Base-by-base conservation (phyloP, 2,797 vertebrate species). In the Schizothorax lantsangensis region DNA sequence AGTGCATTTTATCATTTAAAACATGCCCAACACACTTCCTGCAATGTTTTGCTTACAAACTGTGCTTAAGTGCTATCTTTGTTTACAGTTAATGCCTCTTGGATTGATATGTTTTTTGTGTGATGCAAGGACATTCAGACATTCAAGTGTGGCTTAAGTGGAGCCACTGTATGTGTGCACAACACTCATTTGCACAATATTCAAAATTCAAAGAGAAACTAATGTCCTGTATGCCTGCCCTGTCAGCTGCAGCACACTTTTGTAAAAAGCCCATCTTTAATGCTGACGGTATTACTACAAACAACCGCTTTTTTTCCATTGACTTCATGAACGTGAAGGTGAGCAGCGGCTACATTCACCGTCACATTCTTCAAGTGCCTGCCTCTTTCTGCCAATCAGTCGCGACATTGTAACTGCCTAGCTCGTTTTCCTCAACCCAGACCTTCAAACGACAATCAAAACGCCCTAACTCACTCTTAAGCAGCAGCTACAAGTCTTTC, bases 281-380 rank as follows among this genome's bases (percentile, higher is more conserved):
- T 30, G 66, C 21, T 40, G 30, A 57, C 23, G 14, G 21, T 1
- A 38, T 54, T 21, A 21, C 14, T 21, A 38, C 10, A 52, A 15
- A 36, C 45, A 45, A 71, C 21, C 21, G 54, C 64, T 49, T 80
- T 15, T 15, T 40, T 30, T 54, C 52, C 26, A 47, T 15, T 49
- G 54, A 64, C 78, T 52, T 73, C 17, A 36, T 38, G 49, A 71
- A 79, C 10, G 73, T 59, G 62, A 85, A 62, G 66, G 77, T 59
- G 68, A 80, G 30, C 33, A 26, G 69, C 78, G 69, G 40, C 78
- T 26, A 71, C 77, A 69, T 81, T 84, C 82, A 47, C 40, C 64
- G 36, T 84, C 79, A 87, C 87, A 86, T 86, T 88, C 84, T 84
- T 84, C 49, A 84, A 86, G 81, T 88, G 86, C 78, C 87, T 81